phyloP scores from a whole-genome alignment of 1,140 invertebrate species.

The Oscheius sp. region DNA sequence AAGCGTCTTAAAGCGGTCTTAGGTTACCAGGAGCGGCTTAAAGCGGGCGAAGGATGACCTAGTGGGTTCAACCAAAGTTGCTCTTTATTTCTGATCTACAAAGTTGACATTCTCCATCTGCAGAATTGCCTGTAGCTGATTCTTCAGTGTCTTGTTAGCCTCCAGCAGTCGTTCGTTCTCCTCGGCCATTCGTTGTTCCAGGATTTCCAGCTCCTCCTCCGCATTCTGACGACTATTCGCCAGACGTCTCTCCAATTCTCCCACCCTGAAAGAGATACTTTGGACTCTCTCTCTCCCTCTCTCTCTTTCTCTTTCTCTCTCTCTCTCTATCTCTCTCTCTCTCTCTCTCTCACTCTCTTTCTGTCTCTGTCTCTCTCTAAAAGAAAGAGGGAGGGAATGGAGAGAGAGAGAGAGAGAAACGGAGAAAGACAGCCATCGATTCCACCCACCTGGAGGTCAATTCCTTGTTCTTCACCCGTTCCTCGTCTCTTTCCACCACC shows the following conservation, averaged over 20 bases:
- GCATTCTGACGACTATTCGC: slow-evolving; percentile 41
- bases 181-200: slow-evolving; percentile 53
- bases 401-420: no score
- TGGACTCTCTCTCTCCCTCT: no score
- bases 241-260: slow-evolving; percentile 49
- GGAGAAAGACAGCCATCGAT: not conserved
- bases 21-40: no score
- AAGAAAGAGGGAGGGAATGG: no score
- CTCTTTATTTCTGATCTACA: no score
- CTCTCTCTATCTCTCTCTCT: no score
- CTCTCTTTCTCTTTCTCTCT: no score
- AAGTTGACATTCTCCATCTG: slow-evolving; percentile 23
- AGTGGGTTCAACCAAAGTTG: no score
- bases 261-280: slow-evolving; percentile 14
- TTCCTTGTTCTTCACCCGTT: slow-evolving; percentile 43
- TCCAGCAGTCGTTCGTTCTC: slow-evolving; percentile 52
- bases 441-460: slow-evolving; percentile 27
- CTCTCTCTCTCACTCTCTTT: no score
- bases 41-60: no score
- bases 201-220: slow-evolving; percentile 52
- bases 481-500: slow-evolving; percentile 48
- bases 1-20: no score
- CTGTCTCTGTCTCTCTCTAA: no score
- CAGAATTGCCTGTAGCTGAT: slow-evolving; percentile 17
- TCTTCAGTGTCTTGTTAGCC: slow-evolving; percentile 47